These are phyloP conservation scores for Taenaris catops DNA, from an alignment of 2,888 invertebrate species.

Conservation along the genomic window DNA sequence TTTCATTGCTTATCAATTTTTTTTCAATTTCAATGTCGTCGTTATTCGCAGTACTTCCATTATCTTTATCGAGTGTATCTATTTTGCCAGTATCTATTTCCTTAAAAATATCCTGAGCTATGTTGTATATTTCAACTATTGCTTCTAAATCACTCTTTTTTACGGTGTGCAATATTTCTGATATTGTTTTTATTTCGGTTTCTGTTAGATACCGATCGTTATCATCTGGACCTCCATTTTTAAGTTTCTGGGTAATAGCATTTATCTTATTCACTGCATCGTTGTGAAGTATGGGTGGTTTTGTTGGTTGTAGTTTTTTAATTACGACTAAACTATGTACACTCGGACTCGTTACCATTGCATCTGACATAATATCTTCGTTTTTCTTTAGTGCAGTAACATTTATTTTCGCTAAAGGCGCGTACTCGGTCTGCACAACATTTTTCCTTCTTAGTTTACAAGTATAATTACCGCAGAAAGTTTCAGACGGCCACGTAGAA, in stretches of 20 bases:
- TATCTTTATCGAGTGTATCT: conserved; percentile 30
- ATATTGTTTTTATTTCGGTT: conserved; percentile 51
- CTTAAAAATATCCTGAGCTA: conserved; percentile 64
- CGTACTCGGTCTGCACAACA: conserved; percentile 28
- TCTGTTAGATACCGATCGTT: conserved; percentile 54
- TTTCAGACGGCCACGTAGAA: conserved; percentile 56
- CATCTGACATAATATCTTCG: conserved; percentile 1
- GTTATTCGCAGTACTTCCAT: conserved; percentile 15
- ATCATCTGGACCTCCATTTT: conserved; percentile 14
- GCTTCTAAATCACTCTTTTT: conserved; percentile 67
- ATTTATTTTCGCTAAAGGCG: conserved; percentile 37
- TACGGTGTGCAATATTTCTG: conserved; percentile 49
- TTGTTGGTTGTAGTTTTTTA: conserved; percentile 18
- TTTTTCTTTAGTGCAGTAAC: conserved; percentile 29
- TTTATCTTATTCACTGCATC: conserved; percentile 17
- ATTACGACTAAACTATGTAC: conserved; percentile 21
- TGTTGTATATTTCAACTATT: conserved; percentile 59
- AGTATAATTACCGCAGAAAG: conserved; percentile 68
- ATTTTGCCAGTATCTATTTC: conserved; percentile 43
- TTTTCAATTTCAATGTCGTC: conserved; percentile 8
- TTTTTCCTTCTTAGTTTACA: conserved; percentile 52
- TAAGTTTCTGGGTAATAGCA: conserved; percentile 11
- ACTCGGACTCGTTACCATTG: conserved; percentile 25
- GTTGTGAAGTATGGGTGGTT: conserved; percentile 18
- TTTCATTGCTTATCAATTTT: conserved; percentile 5